Evolutionary conservation across 2,888 invertebrate species (phyloP).

Genomic region (Dicyrtoma fusca): DNA sequence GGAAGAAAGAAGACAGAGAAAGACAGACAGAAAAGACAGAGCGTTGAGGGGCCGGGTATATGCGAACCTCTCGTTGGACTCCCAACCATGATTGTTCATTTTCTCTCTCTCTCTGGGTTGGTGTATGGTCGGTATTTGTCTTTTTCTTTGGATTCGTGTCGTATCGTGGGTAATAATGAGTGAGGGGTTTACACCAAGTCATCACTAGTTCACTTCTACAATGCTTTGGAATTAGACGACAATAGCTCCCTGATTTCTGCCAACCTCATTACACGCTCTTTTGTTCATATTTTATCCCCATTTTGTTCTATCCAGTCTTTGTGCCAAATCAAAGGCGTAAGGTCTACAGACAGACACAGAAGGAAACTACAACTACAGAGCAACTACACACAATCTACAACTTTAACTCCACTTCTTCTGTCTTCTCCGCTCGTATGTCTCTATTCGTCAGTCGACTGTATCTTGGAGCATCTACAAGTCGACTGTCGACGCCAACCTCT

Average conservation of each 20-base stretch:
- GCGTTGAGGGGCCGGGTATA: not conserved
- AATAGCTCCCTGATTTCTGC: conserved; percentile 56
- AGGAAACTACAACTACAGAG: no score
- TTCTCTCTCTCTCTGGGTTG: not conserved
- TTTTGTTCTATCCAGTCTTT: conserved; percentile 42
- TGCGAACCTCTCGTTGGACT: not conserved
- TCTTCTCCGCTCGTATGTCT: conserved; percentile 21
- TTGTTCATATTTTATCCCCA: conserved; percentile 53
- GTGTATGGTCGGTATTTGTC: conserved; percentile 20
- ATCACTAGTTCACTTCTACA: conserved; percentile 42
- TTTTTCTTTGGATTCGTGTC: conserved; percentile 27
- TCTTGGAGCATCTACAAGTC: not conserved
- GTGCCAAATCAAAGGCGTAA: conserved; percentile 44
- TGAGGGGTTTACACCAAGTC: conserved; percentile 30
- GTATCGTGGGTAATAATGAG: conserved; percentile 36
- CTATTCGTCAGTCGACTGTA: conserved; percentile 16
- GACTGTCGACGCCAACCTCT: conserved; percentile 1
- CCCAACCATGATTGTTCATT: conserved; percentile 24
- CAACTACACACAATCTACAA: not conserved
- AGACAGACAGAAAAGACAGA: conserved; percentile 12
- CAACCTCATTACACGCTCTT: conserved; percentile 56
- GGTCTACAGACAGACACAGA: no score
- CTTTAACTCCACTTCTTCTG: conserved; percentile 31
- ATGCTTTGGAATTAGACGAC: conserved; percentile 56
- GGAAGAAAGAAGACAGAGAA: conserved; percentile 14